Percentiles rank a stretch among this genome's conserved stretches.
These are phyloP conservation scores for Puffinus mauretanicus DNA, from an alignment of 2,113 vertebrate genomes.

Conservation along the genomic window DNA sequence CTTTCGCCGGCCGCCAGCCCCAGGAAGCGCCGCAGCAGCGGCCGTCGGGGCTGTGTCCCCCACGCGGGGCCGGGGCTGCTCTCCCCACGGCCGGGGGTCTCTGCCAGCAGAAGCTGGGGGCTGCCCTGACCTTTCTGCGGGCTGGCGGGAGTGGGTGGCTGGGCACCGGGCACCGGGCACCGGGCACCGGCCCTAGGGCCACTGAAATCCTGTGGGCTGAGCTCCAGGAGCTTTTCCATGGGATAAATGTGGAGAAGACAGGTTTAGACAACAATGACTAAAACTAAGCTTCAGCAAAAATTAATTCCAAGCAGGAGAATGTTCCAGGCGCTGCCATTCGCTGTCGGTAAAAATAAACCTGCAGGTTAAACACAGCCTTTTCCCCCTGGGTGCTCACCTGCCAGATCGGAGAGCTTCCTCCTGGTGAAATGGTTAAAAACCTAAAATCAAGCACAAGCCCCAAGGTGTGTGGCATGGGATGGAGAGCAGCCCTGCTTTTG, in stretches of 20 bases:
- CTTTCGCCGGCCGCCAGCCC: not conserved
- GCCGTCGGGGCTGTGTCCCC: not conserved
- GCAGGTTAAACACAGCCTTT: constrained; percentile 28
- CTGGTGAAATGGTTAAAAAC: not conserved
- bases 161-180: not conserved
- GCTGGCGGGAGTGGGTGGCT: not conserved
- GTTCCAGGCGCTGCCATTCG: not conserved
- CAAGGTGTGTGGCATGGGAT: not conserved
- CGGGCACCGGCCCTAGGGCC: not conserved
- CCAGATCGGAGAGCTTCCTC: not conserved
- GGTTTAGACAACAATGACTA: constrained; percentile 36
- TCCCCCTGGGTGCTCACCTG: not conserved
- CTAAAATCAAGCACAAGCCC: not conserved
- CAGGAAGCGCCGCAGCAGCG: rapidly evolving
- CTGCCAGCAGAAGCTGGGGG: rapidly evolving
- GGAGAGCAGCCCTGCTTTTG: not conserved
- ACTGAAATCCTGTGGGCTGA: not conserved
- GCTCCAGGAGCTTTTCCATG: not conserved
- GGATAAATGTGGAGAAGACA: not conserved
- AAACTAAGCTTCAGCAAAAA: constrained; percentile 6
- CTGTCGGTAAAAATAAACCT: constrained; percentile 37
- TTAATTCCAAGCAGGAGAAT: not conserved
- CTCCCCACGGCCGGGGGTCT: not conserved
- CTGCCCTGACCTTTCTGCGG: not conserved
- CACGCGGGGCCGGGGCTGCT: not conserved